Evolutionary conservation across 2,797 vertebrate genomes (phyloP), one percentile per base, ranked within the genome.

Genomic region (Chelmon rostratus): DNA sequence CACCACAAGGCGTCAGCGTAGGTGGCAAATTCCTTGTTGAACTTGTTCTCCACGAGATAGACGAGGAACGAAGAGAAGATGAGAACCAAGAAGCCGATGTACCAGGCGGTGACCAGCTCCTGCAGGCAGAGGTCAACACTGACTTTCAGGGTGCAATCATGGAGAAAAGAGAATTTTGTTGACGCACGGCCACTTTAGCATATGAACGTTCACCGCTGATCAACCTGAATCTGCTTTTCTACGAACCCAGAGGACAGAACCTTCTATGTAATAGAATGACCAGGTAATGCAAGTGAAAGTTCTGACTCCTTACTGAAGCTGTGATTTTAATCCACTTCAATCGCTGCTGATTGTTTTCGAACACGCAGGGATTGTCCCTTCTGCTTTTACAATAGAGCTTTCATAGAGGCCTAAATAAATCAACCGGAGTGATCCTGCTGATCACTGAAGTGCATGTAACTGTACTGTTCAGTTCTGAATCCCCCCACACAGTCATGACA

Each of bases 61-160:
- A 99, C 98, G 75, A 99, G 97, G 92, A 99, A 99, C 7, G 98
- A 99, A 25, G 98, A 99, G 95, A 99, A 99, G 92, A 99, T 99
- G 87, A 99, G 97, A 52, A 99, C 98, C 93, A 99, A 92, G 95
- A 99, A 99, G 91, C 98, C 98, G 84, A 99, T 99, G 95, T 99
- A 99, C 98, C 98, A 99, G 86, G 98, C 98, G 4, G 98, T 99
- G 79, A 99, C 98, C 94, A 99, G 95, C 91, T 99, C 98, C 98
- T 99, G 93, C 73, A 87, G 67, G 67, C 49, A 85, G 76, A 88
- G 62, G 77, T 67, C 72, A 89, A 49, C 78, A 66, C 15, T 1
- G 18, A 58, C 37, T 6, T 44, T 87, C 49, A 86, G 44, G 52
- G 37, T 37, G 35, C 40, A 33, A 68, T 68, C 68, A 28, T n/a